Evolutionary conservation across 2,888 invertebrate species (phyloP).

Genomic region (Lasioglossum villosulum): DNA sequence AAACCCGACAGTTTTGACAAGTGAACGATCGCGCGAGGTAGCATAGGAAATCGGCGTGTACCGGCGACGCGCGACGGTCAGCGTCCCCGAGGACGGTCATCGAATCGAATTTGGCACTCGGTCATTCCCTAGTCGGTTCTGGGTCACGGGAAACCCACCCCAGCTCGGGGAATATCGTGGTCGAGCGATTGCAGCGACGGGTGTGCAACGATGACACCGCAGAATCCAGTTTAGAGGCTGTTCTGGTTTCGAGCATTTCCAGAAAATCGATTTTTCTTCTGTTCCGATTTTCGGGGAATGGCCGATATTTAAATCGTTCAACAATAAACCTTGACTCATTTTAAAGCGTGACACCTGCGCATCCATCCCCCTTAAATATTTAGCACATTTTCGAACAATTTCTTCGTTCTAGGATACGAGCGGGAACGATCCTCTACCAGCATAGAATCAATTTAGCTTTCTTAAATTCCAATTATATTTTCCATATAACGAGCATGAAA

Average conservation of each 20-base stretch:
- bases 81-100: neutral
- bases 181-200: constrained; percentile 8
- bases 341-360: too few relatives aligned
- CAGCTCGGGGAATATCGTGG: constrained; percentile 3
- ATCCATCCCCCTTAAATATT: too few relatives aligned
- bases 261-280: constrained; percentile 1
- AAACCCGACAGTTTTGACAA: neutral
- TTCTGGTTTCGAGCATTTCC: neutral
- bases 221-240: neutral
- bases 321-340: neutral
- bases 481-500: too few relatives aligned
- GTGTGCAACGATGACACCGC: constrained; percentile 23
- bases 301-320: neutral
- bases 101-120: constrained; percentile 17
- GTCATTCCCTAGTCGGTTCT: neutral
- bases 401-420: neutral
- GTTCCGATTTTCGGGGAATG: neutral
- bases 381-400: neutral
- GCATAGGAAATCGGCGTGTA: neutral
- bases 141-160: neutral
- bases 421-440: too few relatives aligned
- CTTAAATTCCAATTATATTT: too few relatives aligned
- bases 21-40: neutral
- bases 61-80: constrained; percentile 3
- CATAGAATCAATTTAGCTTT: too few relatives aligned